phyloP scores from a whole-genome alignment of 2,797 vertebrate species.

The Hyperoplus lanceolatus region DNA sequence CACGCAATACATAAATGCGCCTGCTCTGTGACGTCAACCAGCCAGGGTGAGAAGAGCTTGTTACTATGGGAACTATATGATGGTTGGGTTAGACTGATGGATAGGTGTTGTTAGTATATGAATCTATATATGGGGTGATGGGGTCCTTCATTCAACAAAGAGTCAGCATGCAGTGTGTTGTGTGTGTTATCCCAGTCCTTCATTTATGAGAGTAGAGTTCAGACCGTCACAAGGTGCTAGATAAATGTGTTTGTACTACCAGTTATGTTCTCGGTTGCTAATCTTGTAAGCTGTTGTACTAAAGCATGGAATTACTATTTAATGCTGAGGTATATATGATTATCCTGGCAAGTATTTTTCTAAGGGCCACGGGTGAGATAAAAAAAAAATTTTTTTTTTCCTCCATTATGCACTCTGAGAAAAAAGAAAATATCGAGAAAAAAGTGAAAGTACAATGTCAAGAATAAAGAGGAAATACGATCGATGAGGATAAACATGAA shows the following conservation, averaged over 20 bases:
- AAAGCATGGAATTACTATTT: conserved; percentile 14
- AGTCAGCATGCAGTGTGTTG: background rate
- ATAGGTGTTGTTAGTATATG: conserved; percentile 42
- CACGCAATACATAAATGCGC: conserved; percentile 1
- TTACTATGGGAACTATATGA: conserved; percentile 67
- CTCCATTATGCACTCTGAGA: too few relatives aligned
- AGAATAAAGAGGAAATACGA: too few relatives aligned
- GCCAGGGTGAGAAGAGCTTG: conserved; percentile 39
- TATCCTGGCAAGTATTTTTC: conserved; percentile 24
- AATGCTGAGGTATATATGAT: conserved; percentile 17
- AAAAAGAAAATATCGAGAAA: too few relatives aligned
- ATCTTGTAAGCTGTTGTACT: conserved; percentile 24
- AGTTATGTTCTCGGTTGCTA: conserved; percentile 7
- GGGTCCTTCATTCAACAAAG: conserved; percentile 12
- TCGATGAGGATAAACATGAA: too few relatives aligned
- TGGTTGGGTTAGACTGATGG: conserved; percentile 46
- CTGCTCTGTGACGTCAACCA: conserved; percentile 35
- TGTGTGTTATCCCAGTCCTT: background rate
- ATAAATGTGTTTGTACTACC: conserved; percentile 1
- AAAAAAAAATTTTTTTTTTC: too few relatives aligned
- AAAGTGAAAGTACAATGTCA: too few relatives aligned
- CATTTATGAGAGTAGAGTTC: conserved; percentile 22
- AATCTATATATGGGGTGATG: background rate
- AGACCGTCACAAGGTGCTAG: conserved; percentile 16
- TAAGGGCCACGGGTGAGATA: background rate